Evolutionary conservation across 2,797 vertebrate genomes (phyloP), one percentile per base, ranked within the genome.

Genomic region (Cyprinodon diabolis): DNA sequence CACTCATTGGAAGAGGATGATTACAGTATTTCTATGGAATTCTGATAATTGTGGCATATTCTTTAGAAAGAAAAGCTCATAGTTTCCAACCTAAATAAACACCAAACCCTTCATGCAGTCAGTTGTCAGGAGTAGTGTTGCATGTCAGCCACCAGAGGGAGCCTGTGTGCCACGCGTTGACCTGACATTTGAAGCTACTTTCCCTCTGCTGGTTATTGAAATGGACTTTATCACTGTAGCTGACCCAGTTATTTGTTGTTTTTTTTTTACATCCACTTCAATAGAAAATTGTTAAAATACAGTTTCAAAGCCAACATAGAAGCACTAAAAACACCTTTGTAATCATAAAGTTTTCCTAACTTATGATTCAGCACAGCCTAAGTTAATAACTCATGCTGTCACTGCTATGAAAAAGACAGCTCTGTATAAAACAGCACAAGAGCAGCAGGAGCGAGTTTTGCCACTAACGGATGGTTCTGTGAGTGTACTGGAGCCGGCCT

Each of bases 401-500:
- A 12, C 8, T 51, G 15, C 47, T 56, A 45, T 4, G 30, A 2
- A 3, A 13, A 4, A 49, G 8, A 8, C 21, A 49, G 37, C 56
- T 69, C n/a, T 77, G 60, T 48, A 73, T 72, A 30, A 30, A 30
- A 30, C 30, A 62, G 35, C 66, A 49, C 73, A 57, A 47, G 73
- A 57, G 67, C 25, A 69, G 63, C 55, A 58, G 52, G 68, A 82
- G 82, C 65, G 72, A 74, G 77, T 13, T 63, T 45, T 63, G 76
- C 73, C 76, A 69, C 80, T 84, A 95, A 93, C 92, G 87, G 91
- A 92, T 84, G 84, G 80, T 77, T 71, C 74, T 80, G 82, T 63
- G 76, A 91, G 82, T 75, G 85, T 88, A 82, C 85, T 73, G 85
- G 78, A 87, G 84, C 80, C 70, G 84, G 89, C 89, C 91, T 94